Evolutionary conservation across 2,797 vertebrate species (phyloP).

Genomic region (Botia kubotai): DNA sequence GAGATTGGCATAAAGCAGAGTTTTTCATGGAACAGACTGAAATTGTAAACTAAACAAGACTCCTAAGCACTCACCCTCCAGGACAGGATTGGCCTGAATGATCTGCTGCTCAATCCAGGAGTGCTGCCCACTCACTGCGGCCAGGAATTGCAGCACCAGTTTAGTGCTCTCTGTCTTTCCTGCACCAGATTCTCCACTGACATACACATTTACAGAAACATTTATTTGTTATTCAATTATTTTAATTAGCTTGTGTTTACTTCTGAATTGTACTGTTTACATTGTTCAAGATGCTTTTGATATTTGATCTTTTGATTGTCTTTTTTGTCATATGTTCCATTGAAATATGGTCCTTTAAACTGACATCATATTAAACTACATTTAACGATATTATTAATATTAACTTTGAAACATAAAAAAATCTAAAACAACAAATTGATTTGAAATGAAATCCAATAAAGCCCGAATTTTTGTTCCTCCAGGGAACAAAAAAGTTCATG

Average conservation of each 20-base stretch:
- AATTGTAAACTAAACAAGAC: not conserved
- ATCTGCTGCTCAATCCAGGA: slow-evolving; percentile 92
- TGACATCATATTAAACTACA: too few species aligned
- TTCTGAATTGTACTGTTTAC: not conserved
- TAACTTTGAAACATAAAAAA: too few species aligned
- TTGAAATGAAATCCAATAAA: too few species aligned
- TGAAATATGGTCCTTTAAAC: too few species aligned
- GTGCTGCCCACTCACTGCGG: slow-evolving; percentile 88
- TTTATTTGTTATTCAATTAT: not conserved
- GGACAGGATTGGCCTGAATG: slow-evolving; percentile 92
- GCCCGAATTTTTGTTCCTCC: too few species aligned
- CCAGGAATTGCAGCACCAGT: slow-evolving; percentile 91
- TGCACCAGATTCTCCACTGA: slow-evolving; percentile 94
- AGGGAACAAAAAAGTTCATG: too few species aligned
- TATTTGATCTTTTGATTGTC: too few species aligned
- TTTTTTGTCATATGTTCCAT: too few species aligned
- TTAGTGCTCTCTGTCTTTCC: slow-evolving; percentile 97
- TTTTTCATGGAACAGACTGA: slow-evolving; percentile 16
- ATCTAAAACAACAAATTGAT: too few species aligned
- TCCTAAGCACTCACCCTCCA: slow-evolving; percentile 83
- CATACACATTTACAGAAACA: not conserved
- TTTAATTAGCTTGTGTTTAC: not conserved
- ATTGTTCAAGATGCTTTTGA: not conserved
- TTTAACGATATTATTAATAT: too few species aligned
- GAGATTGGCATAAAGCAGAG: not conserved